phyloP scores from a whole-genome alignment of 2,888 invertebrate genomes.

The Helobdella robusta region DNA sequence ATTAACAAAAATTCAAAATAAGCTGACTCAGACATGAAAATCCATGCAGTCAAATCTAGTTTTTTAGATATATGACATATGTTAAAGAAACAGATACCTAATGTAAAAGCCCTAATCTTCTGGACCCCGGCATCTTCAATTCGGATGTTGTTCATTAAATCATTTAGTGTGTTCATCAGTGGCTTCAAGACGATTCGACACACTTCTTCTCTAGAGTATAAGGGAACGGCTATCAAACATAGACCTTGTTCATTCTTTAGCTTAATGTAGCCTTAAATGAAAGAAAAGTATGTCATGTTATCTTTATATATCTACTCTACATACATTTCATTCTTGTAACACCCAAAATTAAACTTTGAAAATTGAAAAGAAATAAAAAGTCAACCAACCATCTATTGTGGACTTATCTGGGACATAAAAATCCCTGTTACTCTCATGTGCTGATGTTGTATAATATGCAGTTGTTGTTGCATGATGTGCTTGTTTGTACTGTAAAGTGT shows the following conservation, averaged over 20 bases:
- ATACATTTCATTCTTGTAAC: no score
- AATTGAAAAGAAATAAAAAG: no score
- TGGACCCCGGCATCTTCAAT: slow-evolving; percentile 86
- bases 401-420: background rate
- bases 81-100: no score
- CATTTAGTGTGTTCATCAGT: slow-evolving; percentile 83
- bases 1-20: background rate
- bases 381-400: background rate
- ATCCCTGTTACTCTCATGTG: background rate
- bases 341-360: no score
- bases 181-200: slow-evolving; percentile 52
- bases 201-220: slow-evolving; percentile 21
- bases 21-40: no score
- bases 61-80: no score
- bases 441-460: background rate
- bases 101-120: slow-evolving; percentile 66
- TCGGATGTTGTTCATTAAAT: slow-evolving; percentile 71
- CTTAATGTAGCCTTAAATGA: background rate
- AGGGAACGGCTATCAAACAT: slow-evolving; percentile 18
- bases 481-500: no score
- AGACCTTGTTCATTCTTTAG: slow-evolving; percentile 15
- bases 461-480: no score
- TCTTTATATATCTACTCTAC: background rate
- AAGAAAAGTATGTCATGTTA: background rate
- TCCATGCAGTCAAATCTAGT: no score